These are phyloP conservation scores for Epinotia brunnichana DNA, from an alignment of 2,888 invertebrate genomes.

Conservation along the genomic window DNA sequence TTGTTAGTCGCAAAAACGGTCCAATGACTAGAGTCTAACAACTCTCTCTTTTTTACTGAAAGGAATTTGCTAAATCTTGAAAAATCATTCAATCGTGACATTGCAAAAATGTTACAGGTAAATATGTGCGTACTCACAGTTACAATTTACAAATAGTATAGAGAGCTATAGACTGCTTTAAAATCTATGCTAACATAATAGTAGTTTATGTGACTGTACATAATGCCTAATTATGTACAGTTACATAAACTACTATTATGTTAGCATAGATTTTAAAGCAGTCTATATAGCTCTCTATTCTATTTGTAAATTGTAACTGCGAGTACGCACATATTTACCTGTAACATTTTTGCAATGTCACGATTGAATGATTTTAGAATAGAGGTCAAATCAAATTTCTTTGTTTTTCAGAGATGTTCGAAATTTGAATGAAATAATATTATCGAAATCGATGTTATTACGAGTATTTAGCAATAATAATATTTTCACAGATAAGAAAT, in stretches of 20 bases:
- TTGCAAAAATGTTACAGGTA: slow-evolving; percentile 11
- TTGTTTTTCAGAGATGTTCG: no score
- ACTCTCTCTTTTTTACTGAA: slow-evolving; percentile 65
- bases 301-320: no score
- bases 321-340: background rate
- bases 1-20: slow-evolving; percentile 35
- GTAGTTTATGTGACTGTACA: no score
- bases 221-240: no score
- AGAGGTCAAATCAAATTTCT: slow-evolving; percentile 51
- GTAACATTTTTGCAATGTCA: slow-evolving; percentile 21
- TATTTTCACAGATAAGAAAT: no score
- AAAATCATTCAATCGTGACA: slow-evolving; percentile 53
- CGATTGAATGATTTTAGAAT: slow-evolving; percentile 55
- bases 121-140: background rate
- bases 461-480: no score
- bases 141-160: no score
- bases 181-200: background rate
- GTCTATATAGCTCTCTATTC: background rate
- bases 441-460: no score
- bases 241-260: no score
- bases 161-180: background rate
- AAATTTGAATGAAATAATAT: no score
- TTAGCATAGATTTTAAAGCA: background rate
- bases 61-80: slow-evolving; percentile 55
- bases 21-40: slow-evolving; percentile 44